These are phyloP conservation scores for Erpornis zantholeuca DNA, from an alignment of 2,113 vertebrate genomes.

Conservation along the genomic window DNA sequence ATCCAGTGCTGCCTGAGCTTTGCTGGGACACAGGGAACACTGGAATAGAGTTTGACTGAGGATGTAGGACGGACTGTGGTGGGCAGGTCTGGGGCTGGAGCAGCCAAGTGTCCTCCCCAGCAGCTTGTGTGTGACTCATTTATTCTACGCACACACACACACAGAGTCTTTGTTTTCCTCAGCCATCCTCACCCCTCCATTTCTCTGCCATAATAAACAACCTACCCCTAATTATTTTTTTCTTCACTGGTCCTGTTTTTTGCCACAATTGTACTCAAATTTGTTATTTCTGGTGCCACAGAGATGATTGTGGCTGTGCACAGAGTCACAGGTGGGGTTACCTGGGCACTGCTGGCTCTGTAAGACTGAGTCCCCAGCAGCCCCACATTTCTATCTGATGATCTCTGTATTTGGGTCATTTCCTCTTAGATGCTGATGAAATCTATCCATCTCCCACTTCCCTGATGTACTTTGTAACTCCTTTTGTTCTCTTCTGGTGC, in stretches of 20 bases:
- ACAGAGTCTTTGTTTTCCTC: neutral
- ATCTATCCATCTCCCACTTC: neutral
- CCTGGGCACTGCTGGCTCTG: neutral
- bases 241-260: neutral
- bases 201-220: neutral
- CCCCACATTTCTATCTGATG: neutral
- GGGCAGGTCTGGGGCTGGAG: neutral
- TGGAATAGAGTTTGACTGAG: neutral
- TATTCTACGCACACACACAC: neutral
- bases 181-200: neutral
- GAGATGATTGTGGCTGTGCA: neutral
- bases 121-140: neutral
- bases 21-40: neutral
- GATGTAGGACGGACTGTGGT: neutral
- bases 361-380: neutral
- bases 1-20: neutral
- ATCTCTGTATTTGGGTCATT: fast-evolving
- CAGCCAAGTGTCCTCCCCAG: neutral
- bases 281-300: neutral
- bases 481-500: neutral
- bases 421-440: neutral
- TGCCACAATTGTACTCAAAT: neutral
- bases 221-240: neutral
- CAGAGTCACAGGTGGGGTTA: neutral
- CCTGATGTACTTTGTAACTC: neutral